Evolutionary conservation across 2,797 vertebrate species (phyloP).

Genomic region (Malacoctenus gilli): DNA sequence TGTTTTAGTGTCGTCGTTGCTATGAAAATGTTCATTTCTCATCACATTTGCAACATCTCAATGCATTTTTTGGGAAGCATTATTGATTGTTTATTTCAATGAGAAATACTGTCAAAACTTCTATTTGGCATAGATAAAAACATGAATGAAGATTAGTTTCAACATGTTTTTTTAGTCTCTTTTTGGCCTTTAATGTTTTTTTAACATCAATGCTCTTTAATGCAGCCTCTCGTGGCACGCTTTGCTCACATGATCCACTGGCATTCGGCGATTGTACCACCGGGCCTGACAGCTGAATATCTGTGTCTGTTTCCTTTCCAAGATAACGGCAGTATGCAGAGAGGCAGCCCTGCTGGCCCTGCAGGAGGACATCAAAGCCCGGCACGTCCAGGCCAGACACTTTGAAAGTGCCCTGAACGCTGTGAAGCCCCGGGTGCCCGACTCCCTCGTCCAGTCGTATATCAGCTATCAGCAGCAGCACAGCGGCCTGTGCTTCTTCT

Average conservation of each 20-base stretch:
- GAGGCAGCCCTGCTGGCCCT: constrained; percentile 91
- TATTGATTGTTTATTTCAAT: too few relatives aligned
- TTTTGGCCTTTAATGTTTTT: too few relatives aligned
- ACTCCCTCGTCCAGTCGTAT: constrained; percentile 89
- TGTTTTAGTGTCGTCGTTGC: too few relatives aligned
- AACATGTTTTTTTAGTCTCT: too few relatives aligned
- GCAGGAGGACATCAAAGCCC: constrained; percentile 87
- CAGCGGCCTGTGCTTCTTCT: constrained; percentile 81
- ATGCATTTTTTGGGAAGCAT: too few relatives aligned
- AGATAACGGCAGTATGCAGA: constrained; percentile 93
- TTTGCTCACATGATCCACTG: constrained; percentile 13
- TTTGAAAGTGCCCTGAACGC: constrained; percentile 84
- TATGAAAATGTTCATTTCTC: too few relatives aligned
- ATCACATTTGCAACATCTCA: too few relatives aligned
- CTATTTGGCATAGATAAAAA: too few relatives aligned
- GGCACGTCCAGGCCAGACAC: constrained; percentile 79
- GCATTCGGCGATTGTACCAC: constrained; percentile 1
- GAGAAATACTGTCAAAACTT: too few relatives aligned
- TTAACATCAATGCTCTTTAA: too few relatives aligned
- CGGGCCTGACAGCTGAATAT: constrained; percentile 60
- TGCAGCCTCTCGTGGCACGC: too few relatives aligned
- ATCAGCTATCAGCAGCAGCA: constrained; percentile 86
- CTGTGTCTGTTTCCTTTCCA: constrained; percentile 75
- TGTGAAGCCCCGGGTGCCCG: constrained; percentile 90
- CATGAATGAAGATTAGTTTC: too few relatives aligned